Evolutionary conservation across 2,113 vertebrate genomes (phyloP).

Genomic region (Gobiocypris rarus): DNA sequence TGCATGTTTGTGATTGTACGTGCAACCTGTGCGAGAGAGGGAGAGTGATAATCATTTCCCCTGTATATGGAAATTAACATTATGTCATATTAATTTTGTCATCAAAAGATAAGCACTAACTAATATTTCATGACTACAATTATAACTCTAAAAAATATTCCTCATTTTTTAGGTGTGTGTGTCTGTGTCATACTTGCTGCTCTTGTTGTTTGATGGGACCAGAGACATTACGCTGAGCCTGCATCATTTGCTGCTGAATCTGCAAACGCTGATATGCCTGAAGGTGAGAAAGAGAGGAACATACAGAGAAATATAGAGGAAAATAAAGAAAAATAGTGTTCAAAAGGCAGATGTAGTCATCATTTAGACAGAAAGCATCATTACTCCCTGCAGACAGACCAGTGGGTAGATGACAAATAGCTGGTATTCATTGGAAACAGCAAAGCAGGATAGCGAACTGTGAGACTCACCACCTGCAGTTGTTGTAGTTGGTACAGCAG

Average conservation of each 20-base stretch:
- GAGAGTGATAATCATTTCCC: not conserved
- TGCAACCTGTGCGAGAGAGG: constrained; percentile 82
- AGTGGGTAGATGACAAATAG: not conserved
- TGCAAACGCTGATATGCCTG: constrained; percentile 99
- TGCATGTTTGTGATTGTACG: constrained; percentile 99
- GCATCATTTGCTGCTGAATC: constrained; percentile 99
- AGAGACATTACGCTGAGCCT: constrained; percentile 98
- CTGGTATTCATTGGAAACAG: constrained; percentile 3
- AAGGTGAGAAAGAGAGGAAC: not conserved
- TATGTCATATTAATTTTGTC: not conserved
- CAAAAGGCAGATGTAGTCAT: not conserved
- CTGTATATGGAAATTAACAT: not conserved
- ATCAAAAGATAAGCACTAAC: not conserved
- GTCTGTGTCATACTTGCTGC: constrained; percentile 94
- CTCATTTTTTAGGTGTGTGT: not conserved
- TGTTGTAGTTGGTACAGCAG: constrained; percentile 99
- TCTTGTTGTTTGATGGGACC: constrained; percentile 99
- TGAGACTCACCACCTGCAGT: constrained; percentile 95
- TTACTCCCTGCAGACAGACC: not conserved
- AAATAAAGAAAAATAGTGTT: not conserved
- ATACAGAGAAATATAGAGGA: not conserved
- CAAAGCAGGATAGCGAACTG: not conserved
- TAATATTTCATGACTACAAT: not conserved
- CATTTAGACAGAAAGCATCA: not conserved
- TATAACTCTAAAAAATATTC: not conserved